Evolutionary conservation across 2,797 vertebrate genomes (phyloP).

Genomic region (Falco novaeseelandiae): DNA sequence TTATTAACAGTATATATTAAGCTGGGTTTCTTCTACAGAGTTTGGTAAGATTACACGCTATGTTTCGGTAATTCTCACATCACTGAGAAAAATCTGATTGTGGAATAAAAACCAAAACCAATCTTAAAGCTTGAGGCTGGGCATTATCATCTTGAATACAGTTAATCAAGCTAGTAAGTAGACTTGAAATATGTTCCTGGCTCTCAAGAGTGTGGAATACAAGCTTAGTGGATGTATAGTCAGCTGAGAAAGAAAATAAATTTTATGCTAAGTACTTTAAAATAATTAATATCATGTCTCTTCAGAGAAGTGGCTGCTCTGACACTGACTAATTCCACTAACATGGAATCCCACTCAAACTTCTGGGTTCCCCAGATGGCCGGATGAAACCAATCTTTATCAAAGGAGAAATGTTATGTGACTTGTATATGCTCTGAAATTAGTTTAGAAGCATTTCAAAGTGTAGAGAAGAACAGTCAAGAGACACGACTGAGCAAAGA

Average conservation of each 20-base stretch:
- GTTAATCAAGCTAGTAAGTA: neutral
- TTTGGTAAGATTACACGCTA: rapidly evolving
- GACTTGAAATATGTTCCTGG: neutral
- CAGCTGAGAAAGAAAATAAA: neutral
- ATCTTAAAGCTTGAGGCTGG: neutral
- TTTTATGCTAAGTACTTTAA: neutral
- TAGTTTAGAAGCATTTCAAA: neutral
- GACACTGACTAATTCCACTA: neutral
- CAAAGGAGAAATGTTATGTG: neutral
- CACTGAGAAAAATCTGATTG: neutral
- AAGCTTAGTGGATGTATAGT: neutral
- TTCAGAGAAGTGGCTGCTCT: neutral
- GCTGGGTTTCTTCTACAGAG: neutral
- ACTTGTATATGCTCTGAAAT: neutral
- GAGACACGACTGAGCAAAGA: neutral
- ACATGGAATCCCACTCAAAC: neutral
- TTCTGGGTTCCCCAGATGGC: neutral
- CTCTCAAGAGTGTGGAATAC: neutral
- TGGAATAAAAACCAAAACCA: neutral
- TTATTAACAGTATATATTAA: neutral
- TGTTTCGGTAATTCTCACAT: neutral
- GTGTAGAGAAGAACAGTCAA: neutral
- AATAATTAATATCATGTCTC: neutral
- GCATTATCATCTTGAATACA: neutral
- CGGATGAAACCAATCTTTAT: neutral